Base-by-base conservation (phyloP, 1,140 invertebrate species). In the Drosophila pseudoananassae region DNA sequence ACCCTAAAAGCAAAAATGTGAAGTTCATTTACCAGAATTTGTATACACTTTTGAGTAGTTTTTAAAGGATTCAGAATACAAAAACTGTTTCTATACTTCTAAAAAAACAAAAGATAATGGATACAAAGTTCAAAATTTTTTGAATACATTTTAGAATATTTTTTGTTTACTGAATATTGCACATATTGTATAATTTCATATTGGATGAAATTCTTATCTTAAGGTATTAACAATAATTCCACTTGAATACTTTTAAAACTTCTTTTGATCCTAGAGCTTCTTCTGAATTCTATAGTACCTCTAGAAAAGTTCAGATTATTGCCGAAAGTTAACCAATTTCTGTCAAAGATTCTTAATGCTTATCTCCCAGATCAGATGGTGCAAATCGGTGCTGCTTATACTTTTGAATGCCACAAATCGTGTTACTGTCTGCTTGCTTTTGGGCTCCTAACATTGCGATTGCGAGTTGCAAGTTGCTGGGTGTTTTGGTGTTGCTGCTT, bases 351-450 rank as follows among this genome's bases (percentile, higher is more conserved):
- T 78, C 75, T 68, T 14, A 74, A 57, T 49, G 51, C 61, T 74
- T 87, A 85, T 85, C 82, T 55, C 45, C 20, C 40, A 40, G 64
- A 84, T 84, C 76, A 53, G 38, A 71, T 55, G 51, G 47, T 76
- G 55, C 53, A 74, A 64, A 71, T 43, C 47, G 50, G 33, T 78
- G 64, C 43, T 78, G 64, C 54, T 40, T 60, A 61, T 57, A 36
- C 36, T 70, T 79, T 81, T 81, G 80, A 82, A 82, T 82, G 78
- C 79, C 78, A 82, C 81, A 74, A 82, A 63, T 40, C 52, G 64
- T 84, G 70, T 78, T 70, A 55, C 56, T 60, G 70, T 38, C 40
- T 70, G 14, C 31, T 61, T 49, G n/a, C n/a, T 65, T 65, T 60
- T 31, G 15, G 45, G 25, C 31, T 31, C 56, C 61, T 40, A 61